These are phyloP conservation scores for Eremobia ochroleuca DNA, from an alignment of 2,888 invertebrate genomes.

Conservation along the genomic window DNA sequence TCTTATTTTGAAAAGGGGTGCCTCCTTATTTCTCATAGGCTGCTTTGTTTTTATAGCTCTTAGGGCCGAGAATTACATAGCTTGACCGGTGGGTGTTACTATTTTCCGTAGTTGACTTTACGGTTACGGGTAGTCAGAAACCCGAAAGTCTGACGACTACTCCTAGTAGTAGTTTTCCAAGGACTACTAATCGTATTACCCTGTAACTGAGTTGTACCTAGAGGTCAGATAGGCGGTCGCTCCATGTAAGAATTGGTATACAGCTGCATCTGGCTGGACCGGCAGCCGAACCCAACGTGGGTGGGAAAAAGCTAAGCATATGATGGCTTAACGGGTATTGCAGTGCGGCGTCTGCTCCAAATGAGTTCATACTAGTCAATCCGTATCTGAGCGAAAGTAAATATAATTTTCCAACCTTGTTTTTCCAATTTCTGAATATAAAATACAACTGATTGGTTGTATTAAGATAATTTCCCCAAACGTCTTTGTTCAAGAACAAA, in stretches of 20 bases:
- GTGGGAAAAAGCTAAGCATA: not conserved
- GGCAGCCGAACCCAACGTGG: not conserved
- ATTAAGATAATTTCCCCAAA: not conserved
- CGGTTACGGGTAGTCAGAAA: not conserved
- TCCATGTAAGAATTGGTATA: not conserved
- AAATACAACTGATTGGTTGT: constrained; percentile 1
- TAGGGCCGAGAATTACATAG: not conserved
- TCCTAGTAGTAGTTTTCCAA: too few species aligned
- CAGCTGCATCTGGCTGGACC: not conserved
- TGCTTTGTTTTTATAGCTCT: not conserved
- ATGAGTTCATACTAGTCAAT: too few species aligned
- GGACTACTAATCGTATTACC: not conserved
- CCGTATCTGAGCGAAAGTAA: too few species aligned
- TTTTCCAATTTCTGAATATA: constrained; percentile 1
- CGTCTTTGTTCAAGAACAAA: constrained; percentile 13
- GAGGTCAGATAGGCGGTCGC: not conserved
- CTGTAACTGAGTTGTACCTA: not conserved
- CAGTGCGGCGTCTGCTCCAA: too few species aligned
- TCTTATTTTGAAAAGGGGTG: not conserved
- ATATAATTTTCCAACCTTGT: not conserved
- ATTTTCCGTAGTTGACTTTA: too few species aligned
- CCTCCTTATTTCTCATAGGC: not conserved
- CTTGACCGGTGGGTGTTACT: not conserved
- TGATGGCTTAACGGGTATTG: too few species aligned
- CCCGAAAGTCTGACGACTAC: not conserved